phyloP scores from a whole-genome alignment of 2,888 invertebrate genomes.

The Pardosa pseudoannulata region DNA sequence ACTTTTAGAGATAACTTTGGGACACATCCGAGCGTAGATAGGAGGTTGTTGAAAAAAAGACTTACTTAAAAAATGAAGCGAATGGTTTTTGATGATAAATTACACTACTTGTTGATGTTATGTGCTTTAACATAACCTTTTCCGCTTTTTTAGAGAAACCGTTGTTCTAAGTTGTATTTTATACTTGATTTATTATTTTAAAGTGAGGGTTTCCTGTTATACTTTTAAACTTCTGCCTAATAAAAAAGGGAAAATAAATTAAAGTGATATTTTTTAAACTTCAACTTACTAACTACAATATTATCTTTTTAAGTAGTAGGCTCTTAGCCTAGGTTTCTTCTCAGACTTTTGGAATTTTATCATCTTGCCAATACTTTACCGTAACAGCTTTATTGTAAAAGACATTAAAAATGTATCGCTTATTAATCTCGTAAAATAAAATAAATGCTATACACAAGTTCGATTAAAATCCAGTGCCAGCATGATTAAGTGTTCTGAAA shows the following conservation, averaged over 20 bases:
- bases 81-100: not conserved
- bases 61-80: not conserved
- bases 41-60: not conserved
- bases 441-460: not conserved
- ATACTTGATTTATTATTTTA: not conserved
- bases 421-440: not conserved
- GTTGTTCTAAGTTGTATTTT: not conserved
- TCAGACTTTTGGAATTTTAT: too few relatives aligned
- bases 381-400: too few relatives aligned
- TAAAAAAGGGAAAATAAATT: too few relatives aligned
- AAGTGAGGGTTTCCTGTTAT: not conserved
- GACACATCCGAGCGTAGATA: not conserved
- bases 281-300: too few relatives aligned
- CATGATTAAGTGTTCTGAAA: not conserved
- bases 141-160: not conserved
- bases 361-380: too few relatives aligned
- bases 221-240: not conserved
- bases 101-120: not conserved
- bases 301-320: too few relatives aligned
- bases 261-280: too few relatives aligned
- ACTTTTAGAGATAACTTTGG: not conserved
- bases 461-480: slow-evolving; percentile 54
- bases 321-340: too few relatives aligned
- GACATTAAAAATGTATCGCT: too few relatives aligned
- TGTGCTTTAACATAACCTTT: not conserved